Conservation (phyloP, 2,888 invertebrate genomes). For the Stratiomys singularior region DNA sequence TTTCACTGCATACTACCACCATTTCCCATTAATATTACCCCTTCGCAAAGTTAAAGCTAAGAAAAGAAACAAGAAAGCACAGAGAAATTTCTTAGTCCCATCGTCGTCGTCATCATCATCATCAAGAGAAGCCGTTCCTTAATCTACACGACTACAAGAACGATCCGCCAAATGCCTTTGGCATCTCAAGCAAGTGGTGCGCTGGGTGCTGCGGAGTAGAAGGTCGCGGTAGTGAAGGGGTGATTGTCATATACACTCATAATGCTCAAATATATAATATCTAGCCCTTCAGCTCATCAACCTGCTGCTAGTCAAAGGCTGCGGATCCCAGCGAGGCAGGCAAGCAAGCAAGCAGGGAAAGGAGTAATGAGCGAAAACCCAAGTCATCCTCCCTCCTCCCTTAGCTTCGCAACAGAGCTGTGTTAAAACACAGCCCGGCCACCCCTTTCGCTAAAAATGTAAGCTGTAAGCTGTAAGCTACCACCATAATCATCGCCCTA, state of each 20-base stretch:
- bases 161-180: conserved; percentile 44
- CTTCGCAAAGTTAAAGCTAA: conserved; percentile 41
- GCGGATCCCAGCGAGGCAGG: background rate
- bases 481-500: conserved; percentile 57
- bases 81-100: conserved; percentile 25
- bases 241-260: conserved; percentile 41
- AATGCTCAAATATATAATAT: conserved; percentile 39
- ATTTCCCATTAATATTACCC: conserved; percentile 47
- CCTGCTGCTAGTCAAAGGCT: conserved; percentile 44
- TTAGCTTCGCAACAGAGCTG: background rate
- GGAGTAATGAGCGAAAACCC: conserved; percentile 46
- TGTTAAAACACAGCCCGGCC: conserved; percentile 45
- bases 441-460: conserved; percentile 43
- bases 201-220: background rate
- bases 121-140: conserved; percentile 43
- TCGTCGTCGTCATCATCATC: conserved; percentile 41
- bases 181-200: conserved; percentile 27
- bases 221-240: conserved; percentile 21
- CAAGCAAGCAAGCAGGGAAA: conserved; percentile 33
- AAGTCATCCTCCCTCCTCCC: background rate
- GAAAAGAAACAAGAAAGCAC: conserved; percentile 24
- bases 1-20: conserved; percentile 43
- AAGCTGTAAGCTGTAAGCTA: conserved; percentile 33
- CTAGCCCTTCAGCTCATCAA: conserved; percentile 46
- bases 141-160: conserved; percentile 46